Percentiles rank a stretch among this genome's conserved stretches.
These are phyloP conservation scores for Thripadectes ignobilis DNA, from an alignment of 2,797 vertebrate species.

Conservation along the genomic window DNA sequence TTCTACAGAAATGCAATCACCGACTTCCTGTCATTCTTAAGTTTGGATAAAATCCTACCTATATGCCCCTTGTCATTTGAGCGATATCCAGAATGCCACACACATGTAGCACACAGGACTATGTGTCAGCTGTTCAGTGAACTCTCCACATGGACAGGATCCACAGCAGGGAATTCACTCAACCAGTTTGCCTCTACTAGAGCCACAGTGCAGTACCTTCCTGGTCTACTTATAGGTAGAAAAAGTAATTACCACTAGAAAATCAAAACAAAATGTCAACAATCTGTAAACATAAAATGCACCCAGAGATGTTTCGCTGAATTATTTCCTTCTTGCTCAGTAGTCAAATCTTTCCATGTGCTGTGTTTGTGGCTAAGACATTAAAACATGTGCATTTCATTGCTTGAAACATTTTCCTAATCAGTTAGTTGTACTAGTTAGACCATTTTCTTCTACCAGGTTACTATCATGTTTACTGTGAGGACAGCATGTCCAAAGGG, in stretches of 20 bases:
- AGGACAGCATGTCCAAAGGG: neutral
- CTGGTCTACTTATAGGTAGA: neutral
- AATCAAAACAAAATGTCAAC: neutral
- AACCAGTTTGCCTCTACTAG: neutral
- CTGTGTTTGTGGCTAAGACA: neutral
- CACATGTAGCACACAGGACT: rapidly evolving
- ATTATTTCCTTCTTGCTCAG: neutral
- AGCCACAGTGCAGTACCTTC: neutral
- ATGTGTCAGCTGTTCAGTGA: neutral
- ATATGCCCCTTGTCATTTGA: neutral
- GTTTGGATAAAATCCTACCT: neutral
- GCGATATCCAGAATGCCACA: neutral
- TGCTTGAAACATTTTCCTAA: neutral
- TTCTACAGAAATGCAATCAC: neutral
- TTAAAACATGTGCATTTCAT: neutral
- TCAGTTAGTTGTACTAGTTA: neutral
- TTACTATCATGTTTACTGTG: neutral
- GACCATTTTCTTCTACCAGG: neutral
- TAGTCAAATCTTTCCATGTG: neutral
- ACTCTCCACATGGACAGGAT: neutral
- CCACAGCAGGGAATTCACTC: neutral
- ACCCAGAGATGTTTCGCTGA: neutral
- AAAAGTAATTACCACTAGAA: neutral
- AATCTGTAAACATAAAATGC: rapidly evolving
- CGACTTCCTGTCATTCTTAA: neutral